A percentile compares a stretch with the other conserved stretches of the same genome.
Conservation (phyloP, 2,888 invertebrate species). For the Nebria salina region DNA sequence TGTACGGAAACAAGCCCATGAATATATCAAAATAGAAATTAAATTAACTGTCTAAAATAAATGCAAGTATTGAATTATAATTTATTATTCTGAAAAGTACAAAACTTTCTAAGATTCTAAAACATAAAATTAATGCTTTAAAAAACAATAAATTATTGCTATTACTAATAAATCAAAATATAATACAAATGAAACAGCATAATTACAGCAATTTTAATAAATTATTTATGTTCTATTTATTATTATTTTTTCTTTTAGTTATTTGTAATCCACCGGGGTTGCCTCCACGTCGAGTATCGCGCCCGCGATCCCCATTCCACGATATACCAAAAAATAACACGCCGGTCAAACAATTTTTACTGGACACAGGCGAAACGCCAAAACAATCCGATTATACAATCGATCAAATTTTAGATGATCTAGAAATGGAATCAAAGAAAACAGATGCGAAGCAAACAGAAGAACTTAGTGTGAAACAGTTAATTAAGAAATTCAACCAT, state of each 20-base stretch:
- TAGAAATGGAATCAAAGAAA: slow-evolving; percentile 53
- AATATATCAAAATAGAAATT: too few species aligned
- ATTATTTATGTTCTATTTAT: too few species aligned
- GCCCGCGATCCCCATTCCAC: slow-evolving; percentile 54
- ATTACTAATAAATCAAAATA: too few species aligned
- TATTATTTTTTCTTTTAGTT: slow-evolving; percentile 3
- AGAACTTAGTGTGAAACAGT: slow-evolving; percentile 53
- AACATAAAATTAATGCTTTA: too few species aligned
- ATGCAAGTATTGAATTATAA: too few species aligned
- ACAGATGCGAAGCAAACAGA: slow-evolving; percentile 49
- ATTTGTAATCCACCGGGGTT: slow-evolving; percentile 25
- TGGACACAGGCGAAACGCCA: slow-evolving; percentile 33
- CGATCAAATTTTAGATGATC: slow-evolving; percentile 58
- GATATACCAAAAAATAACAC: slow-evolving; percentile 55
- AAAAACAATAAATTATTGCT: too few species aligned
- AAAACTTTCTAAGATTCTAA: too few species aligned
- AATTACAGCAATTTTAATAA: too few species aligned
- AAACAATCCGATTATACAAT: slow-evolving; percentile 51
- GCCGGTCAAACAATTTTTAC: slow-evolving; percentile 46
- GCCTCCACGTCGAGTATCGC: slow-evolving; percentile 34
- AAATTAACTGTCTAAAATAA: too few species aligned
- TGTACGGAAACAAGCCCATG: too few species aligned
- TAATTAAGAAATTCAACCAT: slow-evolving; percentile 59
- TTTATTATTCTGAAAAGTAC: too few species aligned
- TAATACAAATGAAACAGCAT: too few species aligned